These are phyloP conservation scores for Eudorcas thomsonii DNA, from an alignment of 2,113 vertebrate genomes.

Conservation along the genomic window DNA sequence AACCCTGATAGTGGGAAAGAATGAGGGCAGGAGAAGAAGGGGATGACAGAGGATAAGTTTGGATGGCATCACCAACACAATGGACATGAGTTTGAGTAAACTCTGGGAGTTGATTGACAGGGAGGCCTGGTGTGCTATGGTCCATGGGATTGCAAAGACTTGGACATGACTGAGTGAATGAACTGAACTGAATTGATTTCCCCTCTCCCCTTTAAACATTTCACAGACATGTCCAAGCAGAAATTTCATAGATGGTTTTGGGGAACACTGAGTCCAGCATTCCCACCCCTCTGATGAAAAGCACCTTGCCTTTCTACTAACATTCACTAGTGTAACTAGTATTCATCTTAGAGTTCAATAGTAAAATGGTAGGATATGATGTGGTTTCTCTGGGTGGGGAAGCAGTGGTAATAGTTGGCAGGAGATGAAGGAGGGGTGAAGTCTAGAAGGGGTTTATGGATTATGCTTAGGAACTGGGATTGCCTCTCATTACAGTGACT, in stretches of 20 bases:
- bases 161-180: accelerated
- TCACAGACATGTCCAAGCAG: not conserved
- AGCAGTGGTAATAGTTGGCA: not conserved
- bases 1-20: not conserved
- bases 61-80: not conserved
- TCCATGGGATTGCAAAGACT: not conserved
- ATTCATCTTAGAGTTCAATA: not conserved
- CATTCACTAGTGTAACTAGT: not conserved
- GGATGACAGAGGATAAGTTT: not conserved
- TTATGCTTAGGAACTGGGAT: not conserved
- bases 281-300: not conserved
- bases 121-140: accelerated
- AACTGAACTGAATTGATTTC: not conserved
- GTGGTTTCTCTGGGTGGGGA: accelerated
- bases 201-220: not conserved
- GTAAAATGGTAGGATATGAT: not conserved
- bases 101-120: not conserved
- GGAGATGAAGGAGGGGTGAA: not conserved
- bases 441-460: not conserved
- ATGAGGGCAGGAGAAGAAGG: not conserved
- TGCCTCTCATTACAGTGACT: not conserved
- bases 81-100: not conserved
- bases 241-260: not conserved
- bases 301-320: not conserved
- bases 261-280: not conserved